phyloP scores from a whole-genome alignment of 2,888 invertebrate genomes.

The Acronicta aceris region DNA sequence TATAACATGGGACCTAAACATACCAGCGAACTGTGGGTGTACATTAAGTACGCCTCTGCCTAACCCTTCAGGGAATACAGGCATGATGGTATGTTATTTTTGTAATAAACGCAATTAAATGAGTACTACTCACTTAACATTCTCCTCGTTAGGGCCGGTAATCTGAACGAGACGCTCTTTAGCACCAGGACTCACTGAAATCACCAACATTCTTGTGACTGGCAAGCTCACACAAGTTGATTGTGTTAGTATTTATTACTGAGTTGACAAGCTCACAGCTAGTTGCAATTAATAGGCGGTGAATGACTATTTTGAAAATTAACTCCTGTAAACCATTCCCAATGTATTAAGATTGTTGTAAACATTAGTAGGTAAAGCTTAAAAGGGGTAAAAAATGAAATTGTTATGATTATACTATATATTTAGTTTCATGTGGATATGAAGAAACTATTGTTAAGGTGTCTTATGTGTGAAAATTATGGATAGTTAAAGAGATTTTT shows the following conservation, averaged over 20 bases:
- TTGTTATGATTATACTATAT: conserved; percentile 2
- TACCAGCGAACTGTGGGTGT: too few species aligned
- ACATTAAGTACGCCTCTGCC: too few species aligned
- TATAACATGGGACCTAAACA: too few species aligned
- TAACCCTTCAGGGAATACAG: too few species aligned
- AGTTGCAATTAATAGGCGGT: conserved; percentile 73
- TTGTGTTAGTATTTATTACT: conserved; percentile 55
- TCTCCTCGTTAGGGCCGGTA: conserved; percentile 97
- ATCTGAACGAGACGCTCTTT: conserved; percentile 98
- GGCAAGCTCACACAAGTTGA: conserved; percentile 33
- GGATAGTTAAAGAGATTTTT: conserved; percentile 40
- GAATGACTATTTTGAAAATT: conserved; percentile 48
- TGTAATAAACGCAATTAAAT: neutral
- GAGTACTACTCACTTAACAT: conserved; percentile 93
- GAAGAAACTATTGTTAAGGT: conserved; percentile 24
- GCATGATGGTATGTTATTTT: too few species aligned
- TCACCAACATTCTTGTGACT: conserved; percentile 46
- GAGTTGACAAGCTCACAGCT: conserved; percentile 71
- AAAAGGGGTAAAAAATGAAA: conserved; percentile 11
- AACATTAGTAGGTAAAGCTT: conserved; percentile 41
- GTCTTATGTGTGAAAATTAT: conserved; percentile 43
- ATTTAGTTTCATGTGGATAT: conserved; percentile 13
- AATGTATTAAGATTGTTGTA: conserved; percentile 38
- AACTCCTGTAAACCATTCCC: conserved; percentile 49
- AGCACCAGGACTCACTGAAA: conserved; percentile 97